Evolutionary conservation across 2,797 vertebrate genomes (phyloP), one percentile per base, ranked within the genome.

Genomic region (Chaunax sp.): DNA sequence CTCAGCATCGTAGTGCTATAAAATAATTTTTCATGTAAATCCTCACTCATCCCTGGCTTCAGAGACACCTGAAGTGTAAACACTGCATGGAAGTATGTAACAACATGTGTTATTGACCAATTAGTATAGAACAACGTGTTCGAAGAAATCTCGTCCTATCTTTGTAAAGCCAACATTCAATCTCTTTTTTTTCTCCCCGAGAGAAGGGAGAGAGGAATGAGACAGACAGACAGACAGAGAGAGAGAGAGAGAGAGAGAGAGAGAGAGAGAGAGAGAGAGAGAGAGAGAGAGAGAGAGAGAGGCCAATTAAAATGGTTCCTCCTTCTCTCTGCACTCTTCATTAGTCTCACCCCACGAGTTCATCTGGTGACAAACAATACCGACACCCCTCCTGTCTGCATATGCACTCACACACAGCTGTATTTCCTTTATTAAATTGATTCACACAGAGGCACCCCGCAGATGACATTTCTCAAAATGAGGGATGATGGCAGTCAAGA

Each of bases 261-360:
- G 57, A 66, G 77, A 72, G 56, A 67, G 76, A 77, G 64, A 71
- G 54, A 69, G 50, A 60, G 40, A 69, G 44, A 64, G 52, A 64
- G 33, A 59, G 69, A 73, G 52, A 64, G 37, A 70, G 43, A 64
- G 51, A 60, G 43, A 62, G 69, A 77, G 77, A 70, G 57, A 66
- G 77, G 78, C 86, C 89, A 92, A 91, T 92, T 91, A 91, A 91
- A 90, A 90, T 87, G 87, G 87, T 84, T 86, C 85, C 88, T 89
- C 81, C 82, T 78, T 83, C 78, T 88, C 84, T 80, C 82, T 82
- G 66, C 80, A 82, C 85, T 88, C 84, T 89, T 93, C 88, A 91
- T 91, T 92, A 91, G 90, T 89, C 79, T 90, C 85, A 88, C 83
- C 87, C 87, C 87, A 87, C 61, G 85, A 90, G 88, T 90, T 91